Percentiles rank a stretch among this genome's conserved stretches.
These are phyloP conservation scores for Clanis bilineata DNA, from an alignment of 2,888 invertebrate species.

Conservation along the genomic window DNA sequence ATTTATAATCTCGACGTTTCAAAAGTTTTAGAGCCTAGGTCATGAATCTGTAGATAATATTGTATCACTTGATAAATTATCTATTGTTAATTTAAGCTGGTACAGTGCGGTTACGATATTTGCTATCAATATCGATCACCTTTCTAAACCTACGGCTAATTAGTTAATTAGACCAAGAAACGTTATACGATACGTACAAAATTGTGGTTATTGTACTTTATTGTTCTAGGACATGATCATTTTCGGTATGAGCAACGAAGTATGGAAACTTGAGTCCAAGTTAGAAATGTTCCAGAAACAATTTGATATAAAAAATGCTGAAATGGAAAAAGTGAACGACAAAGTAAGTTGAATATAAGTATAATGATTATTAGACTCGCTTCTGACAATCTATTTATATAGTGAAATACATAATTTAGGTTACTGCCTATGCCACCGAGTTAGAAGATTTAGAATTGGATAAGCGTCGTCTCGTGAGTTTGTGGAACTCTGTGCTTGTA, in stretches of 20 bases:
- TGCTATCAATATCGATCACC: slow-evolving; percentile 3
- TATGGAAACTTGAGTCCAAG: slow-evolving; percentile 86
- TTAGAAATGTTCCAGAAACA: slow-evolving; percentile 85
- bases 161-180: not conserved
- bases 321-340: slow-evolving; percentile 80
- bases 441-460: slow-evolving; percentile 87
- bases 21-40: no score
- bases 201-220: slow-evolving; percentile 16
- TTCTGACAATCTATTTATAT: not conserved
- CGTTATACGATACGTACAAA: not conserved
- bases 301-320: slow-evolving; percentile 83
- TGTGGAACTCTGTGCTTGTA: slow-evolving; percentile 89
- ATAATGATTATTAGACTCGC: not conserved
- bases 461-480: slow-evolving; percentile 85
- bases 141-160: not conserved
- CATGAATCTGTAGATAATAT: no score
- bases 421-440: slow-evolving; percentile 87
- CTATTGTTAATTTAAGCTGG: not conserved
- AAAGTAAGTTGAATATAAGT: slow-evolving; percentile 44
- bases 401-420: no score
- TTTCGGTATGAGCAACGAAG: slow-evolving; percentile 85
- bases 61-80: not conserved
- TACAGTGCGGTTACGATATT: not conserved
- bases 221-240: slow-evolving; percentile 83
- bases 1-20: no score